Evolutionary conservation across 64 coral and sea anemone genomes (phyloP).

Genomic region (Porites australiensis): DNA sequence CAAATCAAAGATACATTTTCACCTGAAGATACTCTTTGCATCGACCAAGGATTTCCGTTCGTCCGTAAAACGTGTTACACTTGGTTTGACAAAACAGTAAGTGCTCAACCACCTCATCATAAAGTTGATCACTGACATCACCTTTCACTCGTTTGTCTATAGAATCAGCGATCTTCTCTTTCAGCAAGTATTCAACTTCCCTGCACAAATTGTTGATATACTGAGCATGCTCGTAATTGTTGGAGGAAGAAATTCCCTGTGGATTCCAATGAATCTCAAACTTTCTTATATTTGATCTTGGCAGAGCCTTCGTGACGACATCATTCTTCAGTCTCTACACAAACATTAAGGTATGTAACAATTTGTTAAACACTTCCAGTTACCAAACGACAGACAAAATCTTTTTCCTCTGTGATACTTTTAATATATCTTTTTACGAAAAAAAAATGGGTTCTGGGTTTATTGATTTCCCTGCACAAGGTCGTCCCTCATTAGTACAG

Average conservation of each 20-base stretch:
- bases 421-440: too few species aligned
- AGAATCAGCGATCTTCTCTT: conserved; percentile 31
- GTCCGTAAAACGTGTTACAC: conserved; percentile 71
- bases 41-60: conserved; percentile 27
- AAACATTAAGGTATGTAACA: too few species aligned
- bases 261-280: conserved; percentile 67
- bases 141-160: conserved; percentile 38
- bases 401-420: too few species aligned
- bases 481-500: too few species aligned
- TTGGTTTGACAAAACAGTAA: conserved; percentile 76
- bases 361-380: too few species aligned
- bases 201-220: conserved; percentile 51
- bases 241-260: conserved; percentile 21
- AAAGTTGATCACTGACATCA: conserved; percentile 64
- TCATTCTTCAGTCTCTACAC: conserved; percentile 53
- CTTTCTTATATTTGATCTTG: conserved; percentile 51
- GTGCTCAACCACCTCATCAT: conserved; percentile 73
- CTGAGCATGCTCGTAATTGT: neutral
- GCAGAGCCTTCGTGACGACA: conserved; percentile 17
- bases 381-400: too few species aligned
- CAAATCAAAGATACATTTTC: neutral
- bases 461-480: too few species aligned
- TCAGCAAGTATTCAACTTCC: conserved; percentile 45
- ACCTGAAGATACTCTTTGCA: conserved; percentile 55
- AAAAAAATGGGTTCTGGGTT: too few species aligned